Conservation (phyloP, 2,113 vertebrate genomes). For the Pteruthius melanotis region DNA sequence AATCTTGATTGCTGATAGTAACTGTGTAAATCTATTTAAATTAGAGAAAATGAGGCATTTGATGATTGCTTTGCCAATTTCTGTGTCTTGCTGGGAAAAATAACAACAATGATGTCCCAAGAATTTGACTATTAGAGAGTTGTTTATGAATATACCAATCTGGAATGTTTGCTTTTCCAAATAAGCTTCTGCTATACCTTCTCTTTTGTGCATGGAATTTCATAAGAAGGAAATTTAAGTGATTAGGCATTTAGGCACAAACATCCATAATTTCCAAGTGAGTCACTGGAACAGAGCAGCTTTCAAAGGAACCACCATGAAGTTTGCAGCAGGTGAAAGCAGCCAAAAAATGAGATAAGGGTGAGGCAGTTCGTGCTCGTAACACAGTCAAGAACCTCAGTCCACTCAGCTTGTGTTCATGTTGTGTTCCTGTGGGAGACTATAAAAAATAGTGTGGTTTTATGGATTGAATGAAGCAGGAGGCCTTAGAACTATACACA, state of each 20-base stretch:
- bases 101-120: no score
- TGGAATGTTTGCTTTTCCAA: no score
- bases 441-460: neutral
- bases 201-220: no score
- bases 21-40: neutral
- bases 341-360: neutral
- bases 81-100: no score
- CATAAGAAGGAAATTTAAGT: no score
- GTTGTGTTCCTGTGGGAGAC: neutral
- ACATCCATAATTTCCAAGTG: neutral
- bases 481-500: neutral
- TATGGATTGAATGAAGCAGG: neutral
- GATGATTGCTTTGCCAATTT: no score
- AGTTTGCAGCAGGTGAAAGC: slow-evolving; percentile 19
- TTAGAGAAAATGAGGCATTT: neutral
- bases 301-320: slow-evolving; percentile 39
- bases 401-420: neutral
- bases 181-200: no score
- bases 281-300: neutral
- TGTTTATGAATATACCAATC: no score
- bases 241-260: neutral
- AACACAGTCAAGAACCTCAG: neutral
- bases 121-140: no score
- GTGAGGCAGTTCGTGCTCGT: neutral
- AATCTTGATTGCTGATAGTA: neutral